A percentile compares a stretch with the other conserved stretches of the same genome.
These are phyloP conservation scores for Drosophila meridionalis DNA, from an alignment of 2,888 invertebrate species.

Conservation along the genomic window DNA sequence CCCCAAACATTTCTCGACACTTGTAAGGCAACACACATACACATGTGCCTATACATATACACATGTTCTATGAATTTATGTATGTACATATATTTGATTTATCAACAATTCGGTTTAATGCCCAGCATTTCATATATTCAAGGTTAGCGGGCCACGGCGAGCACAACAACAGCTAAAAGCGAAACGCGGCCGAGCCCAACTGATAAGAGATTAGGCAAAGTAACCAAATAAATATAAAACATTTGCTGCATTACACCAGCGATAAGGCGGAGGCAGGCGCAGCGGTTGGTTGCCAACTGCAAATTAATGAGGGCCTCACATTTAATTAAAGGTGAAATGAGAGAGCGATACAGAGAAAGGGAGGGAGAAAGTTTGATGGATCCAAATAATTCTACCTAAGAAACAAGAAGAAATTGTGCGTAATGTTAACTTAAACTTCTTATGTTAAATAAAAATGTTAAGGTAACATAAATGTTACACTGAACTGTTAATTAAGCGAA, in stretches of 20 bases:
- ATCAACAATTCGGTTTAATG: conserved; percentile 44
- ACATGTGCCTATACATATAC: background rate
- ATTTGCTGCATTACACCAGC: conserved; percentile 39
- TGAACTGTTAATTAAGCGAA: background rate
- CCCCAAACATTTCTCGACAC: conserved; percentile 25
- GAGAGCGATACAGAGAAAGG: background rate
- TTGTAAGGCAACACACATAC: background rate
- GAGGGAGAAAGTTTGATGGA: background rate
- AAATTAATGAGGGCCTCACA: conserved; percentile 1
- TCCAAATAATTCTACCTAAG: background rate
- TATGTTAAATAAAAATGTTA: background rate
- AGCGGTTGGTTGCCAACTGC: conserved; percentile 46
- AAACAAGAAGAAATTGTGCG: background rate
- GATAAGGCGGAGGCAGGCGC: conserved; percentile 40
- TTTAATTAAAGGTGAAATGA: background rate
- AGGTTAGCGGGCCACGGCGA: conserved; percentile 63
- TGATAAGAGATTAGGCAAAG: conserved; percentile 52
- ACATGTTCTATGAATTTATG: background rate
- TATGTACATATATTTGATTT: conserved; percentile 31
- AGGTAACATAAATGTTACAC: background rate
- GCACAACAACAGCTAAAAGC: conserved; percentile 25
- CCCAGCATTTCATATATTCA: conserved; percentile 51
- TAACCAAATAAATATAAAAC: conserved; percentile 16
- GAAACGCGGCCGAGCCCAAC: conserved; percentile 35
- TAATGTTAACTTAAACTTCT: background rate